phyloP scores from a whole-genome alignment of 2,797 vertebrate species.

The Anniella stebbinsi region DNA sequence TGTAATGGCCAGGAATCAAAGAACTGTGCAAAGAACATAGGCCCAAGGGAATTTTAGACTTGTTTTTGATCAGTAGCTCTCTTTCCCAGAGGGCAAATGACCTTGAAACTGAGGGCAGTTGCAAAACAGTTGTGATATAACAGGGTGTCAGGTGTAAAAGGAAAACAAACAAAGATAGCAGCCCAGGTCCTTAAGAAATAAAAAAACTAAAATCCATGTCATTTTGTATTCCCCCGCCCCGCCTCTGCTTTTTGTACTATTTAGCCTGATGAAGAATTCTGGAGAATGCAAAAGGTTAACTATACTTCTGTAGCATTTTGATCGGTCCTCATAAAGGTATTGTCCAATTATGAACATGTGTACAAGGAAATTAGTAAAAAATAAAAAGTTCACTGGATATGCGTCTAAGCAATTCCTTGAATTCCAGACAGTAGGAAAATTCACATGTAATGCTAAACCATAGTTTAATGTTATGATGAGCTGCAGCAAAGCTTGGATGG shows the following conservation, averaged over 20 bases:
- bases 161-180: neutral
- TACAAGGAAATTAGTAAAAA: neutral
- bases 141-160: neutral
- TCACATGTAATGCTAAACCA: neutral
- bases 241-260: too few species aligned
- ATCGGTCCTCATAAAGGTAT: too few species aligned
- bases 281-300: too few species aligned
- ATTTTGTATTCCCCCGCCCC: too few species aligned
- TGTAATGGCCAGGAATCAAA: slow-evolving; percentile 31
- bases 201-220: neutral
- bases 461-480: neutral
- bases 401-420: neutral
- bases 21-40: neutral
- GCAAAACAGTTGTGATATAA: neutral
- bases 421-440: neutral
- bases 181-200: too few species aligned
- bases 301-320: too few species aligned
- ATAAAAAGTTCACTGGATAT: neutral
- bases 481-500: neutral
- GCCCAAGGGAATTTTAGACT: neutral
- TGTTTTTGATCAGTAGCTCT: neutral
- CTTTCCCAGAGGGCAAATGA: neutral
- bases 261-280: too few species aligned
- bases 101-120: neutral
- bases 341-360: neutral